A percentile compares a stretch with the other conserved stretches of the same genome.
Evolutionary conservation across 2,888 invertebrate genomes (phyloP).

Genomic region (Ryuthela nishihirai): DNA sequence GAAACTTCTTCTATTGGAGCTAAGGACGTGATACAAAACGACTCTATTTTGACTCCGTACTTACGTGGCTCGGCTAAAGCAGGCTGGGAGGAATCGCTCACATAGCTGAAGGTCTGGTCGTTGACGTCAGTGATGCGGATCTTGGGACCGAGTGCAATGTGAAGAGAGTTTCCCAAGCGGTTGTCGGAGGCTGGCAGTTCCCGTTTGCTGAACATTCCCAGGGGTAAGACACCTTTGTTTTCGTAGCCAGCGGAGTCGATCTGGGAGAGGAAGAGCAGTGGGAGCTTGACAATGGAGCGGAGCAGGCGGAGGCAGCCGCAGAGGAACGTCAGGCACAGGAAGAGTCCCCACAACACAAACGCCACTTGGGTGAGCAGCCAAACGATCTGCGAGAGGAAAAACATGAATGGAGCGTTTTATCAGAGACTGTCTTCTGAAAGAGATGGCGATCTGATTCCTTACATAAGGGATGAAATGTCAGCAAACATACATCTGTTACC

Average conservation of each 20-base stretch:
- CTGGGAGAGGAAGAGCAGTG: conserved; percentile 45
- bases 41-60: too few relatives aligned
- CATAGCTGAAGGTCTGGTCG: conserved; percentile 50
- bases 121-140: conserved; percentile 53
- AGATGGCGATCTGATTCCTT: too few relatives aligned
- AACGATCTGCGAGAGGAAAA: conserved; percentile 47
- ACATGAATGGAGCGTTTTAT: not conserved
- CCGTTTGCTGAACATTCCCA: conserved; percentile 49
- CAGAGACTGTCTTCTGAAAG: too few relatives aligned
- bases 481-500: too few relatives aligned
- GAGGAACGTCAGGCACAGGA: conserved; percentile 57
- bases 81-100: conserved; percentile 45
- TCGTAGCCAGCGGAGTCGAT: conserved; percentile 37
- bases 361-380: conserved; percentile 56
- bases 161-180: conserved; percentile 57
- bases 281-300: conserved; percentile 53
- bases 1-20: too few relatives aligned
- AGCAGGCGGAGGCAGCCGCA: conserved; percentile 57
- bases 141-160: conserved; percentile 53
- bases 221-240: conserved; percentile 53
- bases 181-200: too few relatives aligned
- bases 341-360: conserved; percentile 57
- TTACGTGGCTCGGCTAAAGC: conserved; percentile 3
- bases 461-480: too few relatives aligned
- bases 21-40: too few relatives aligned